Percentiles rank a stretch among this genome's conserved stretches.
These are phyloP conservation scores for Petrosia ficiformis DNA, from an alignment of 37 sponge, comb jelly and placozoan species.

Conservation along the genomic window DNA sequence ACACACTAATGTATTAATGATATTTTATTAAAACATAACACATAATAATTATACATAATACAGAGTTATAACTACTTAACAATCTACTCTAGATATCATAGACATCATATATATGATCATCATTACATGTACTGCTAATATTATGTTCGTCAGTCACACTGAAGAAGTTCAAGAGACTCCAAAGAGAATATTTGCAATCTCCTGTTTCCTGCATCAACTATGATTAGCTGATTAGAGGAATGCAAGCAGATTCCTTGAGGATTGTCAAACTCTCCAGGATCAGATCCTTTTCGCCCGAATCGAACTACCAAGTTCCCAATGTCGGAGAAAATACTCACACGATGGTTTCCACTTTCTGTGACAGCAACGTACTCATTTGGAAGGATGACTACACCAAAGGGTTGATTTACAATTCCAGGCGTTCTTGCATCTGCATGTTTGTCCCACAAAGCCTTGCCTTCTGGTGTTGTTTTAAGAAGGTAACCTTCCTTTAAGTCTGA, in stretches of 20 bases:
- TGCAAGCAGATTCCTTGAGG: neutral
- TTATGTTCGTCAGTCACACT: no score
- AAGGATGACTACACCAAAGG: neutral
- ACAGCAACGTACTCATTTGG: neutral
- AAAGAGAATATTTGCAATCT: neutral
- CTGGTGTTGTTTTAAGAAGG: neutral
- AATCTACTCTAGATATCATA: no score
- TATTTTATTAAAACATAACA: neutral
- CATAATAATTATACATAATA: no score
- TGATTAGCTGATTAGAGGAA: neutral
- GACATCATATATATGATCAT: no score
- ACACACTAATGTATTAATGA: no score
- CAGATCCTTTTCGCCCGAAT: neutral
- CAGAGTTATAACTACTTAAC: no score
- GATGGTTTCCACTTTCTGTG: neutral
- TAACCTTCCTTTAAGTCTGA: neutral
- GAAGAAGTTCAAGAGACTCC: no score
- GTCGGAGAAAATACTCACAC: neutral
- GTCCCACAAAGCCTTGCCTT: neutral
- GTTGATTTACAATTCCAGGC: neutral
- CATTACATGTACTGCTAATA: no score
- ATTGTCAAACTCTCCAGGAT: neutral
- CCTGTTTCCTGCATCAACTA: neutral
- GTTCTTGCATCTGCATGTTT: neutral
- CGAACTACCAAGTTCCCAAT: neutral